These are phyloP conservation scores for Lycia hirtaria DNA, from an alignment of 2,888 invertebrate species.

Conservation along the genomic window DNA sequence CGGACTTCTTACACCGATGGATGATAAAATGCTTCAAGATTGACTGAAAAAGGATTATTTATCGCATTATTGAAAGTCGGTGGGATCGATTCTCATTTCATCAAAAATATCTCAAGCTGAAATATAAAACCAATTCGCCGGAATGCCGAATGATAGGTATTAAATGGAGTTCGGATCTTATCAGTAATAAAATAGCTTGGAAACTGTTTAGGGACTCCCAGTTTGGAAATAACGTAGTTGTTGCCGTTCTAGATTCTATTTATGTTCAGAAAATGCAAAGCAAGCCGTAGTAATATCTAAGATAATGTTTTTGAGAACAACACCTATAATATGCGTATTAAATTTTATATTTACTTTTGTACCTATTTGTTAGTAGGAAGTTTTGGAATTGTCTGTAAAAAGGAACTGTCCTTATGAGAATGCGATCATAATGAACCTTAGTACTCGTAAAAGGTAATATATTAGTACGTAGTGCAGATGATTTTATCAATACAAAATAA, in stretches of 20 bases:
- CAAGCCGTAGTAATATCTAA: too few species aligned
- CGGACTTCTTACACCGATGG: slow-evolving; percentile 52
- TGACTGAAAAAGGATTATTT: slow-evolving; percentile 42
- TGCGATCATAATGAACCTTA: too few species aligned
- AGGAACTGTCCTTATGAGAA: too few species aligned
- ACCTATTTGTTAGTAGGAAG: not conserved
- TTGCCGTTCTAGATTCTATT: slow-evolving; percentile 3
- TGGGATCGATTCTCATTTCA: slow-evolving; percentile 29
- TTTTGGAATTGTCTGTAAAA: too few species aligned
- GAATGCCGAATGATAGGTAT: slow-evolving; percentile 10
- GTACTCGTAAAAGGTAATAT: too few species aligned
- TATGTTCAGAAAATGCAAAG: slow-evolving; percentile 1
- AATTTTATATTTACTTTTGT: too few species aligned
- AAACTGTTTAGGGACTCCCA: slow-evolving; percentile 12
- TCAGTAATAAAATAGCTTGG: slow-evolving; percentile 4
- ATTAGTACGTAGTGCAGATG: too few species aligned
- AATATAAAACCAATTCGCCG: slow-evolving; percentile 17
- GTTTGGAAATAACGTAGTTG: not conserved
- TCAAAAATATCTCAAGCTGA: slow-evolving; percentile 22
- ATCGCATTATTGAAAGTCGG: slow-evolving; percentile 20
- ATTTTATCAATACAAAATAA: too few species aligned
- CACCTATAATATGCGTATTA: too few species aligned
- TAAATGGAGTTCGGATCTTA: slow-evolving; percentile 11
- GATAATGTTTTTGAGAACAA: too few species aligned
- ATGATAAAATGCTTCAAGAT: slow-evolving; percentile 51